Evolutionary conservation across 2,888 invertebrate species (phyloP).

Genomic region (Ochropacha duplaris): DNA sequence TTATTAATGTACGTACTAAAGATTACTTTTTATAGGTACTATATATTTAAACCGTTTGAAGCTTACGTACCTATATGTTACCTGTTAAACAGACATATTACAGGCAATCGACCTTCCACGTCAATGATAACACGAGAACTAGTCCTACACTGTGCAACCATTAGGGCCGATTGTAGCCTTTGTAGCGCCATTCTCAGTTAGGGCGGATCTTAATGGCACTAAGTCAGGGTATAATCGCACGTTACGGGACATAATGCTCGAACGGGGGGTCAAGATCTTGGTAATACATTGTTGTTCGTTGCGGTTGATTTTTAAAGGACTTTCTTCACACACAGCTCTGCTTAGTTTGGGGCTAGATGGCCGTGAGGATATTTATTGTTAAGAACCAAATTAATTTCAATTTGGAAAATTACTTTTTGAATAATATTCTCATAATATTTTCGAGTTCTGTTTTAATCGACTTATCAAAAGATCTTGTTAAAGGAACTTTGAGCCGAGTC

Average conservation of each 20-base stretch:
- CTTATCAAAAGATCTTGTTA: too few species aligned
- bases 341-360: too few species aligned
- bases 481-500: not conserved
- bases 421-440: too few species aligned
- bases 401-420: not conserved
- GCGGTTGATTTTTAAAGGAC: too few species aligned
- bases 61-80: slow-evolving; percentile 14
- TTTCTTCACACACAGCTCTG: too few species aligned
- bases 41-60: too few species aligned
- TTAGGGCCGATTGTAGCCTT: slow-evolving; percentile 24
- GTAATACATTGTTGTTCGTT: not conserved
- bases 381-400: too few species aligned
- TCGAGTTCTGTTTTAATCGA: not conserved
- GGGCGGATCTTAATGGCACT: slow-evolving; percentile 21
- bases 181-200: slow-evolving; percentile 25
- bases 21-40: too few species aligned
- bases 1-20: not conserved
- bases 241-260: slow-evolving; percentile 26
- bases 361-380: too few species aligned
- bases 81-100: slow-evolving; percentile 63
- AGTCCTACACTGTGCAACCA: slow-evolving; percentile 26
- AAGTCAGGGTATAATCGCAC: slow-evolving; percentile 5
- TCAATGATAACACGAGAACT: slow-evolving; percentile 47
- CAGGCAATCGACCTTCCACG: slow-evolving; percentile 57
- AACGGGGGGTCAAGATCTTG: slow-evolving; percentile 35